Evolutionary conservation across 2,797 vertebrate species (phyloP), one percentile per base, ranked within the genome.

Genomic region (Pipistrellus nathusii): DNA sequence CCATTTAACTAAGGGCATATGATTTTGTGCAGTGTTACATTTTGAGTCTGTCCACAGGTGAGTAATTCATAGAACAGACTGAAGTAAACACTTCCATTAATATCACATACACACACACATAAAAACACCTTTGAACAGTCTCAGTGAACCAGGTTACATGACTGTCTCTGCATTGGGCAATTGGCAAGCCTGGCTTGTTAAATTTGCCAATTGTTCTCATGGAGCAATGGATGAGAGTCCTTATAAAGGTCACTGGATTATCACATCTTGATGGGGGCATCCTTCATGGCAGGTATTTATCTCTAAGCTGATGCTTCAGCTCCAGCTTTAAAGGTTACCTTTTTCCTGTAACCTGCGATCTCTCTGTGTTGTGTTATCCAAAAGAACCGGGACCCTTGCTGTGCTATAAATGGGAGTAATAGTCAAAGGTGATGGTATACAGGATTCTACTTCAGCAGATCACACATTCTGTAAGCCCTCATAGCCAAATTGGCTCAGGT

Each of bases 351-450:
- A 21, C 5, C 18, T 23, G 44, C 6, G 51, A 11, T 72, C 30
- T 12, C 35, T 41, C 55, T 9, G n/a, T 21, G 46, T 15, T 51
- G 9, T 62, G n/a, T 38, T 13, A 41, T 41, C 57, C 30, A 25
- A 85, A 51, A 80, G 48, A 35, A 23, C 1, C 6, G 7, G 14
- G 8, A 2, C 3, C 85, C 25, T 18, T 38, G 1, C n/a, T 17
- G 13, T 10, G n/a, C n/a, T 30, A 0, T 44, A 5, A 10, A 9
- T 2, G 2, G 10, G 18, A 5, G n/a, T 30, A 3, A 1, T 20
- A 12, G 48, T 48, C 55, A 48, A 30, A 88, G 57, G 20, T 2
- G 12, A 0, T 51, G 64, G 8, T 1, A 6, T 11, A 6, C 25
- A 15, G 18, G 11, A 38, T 6, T 23, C 72, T 27, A 41, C 53